Evolutionary conservation across 2,113 vertebrate genomes (phyloP).

Genomic region (Rhinolophus sinicus): DNA sequence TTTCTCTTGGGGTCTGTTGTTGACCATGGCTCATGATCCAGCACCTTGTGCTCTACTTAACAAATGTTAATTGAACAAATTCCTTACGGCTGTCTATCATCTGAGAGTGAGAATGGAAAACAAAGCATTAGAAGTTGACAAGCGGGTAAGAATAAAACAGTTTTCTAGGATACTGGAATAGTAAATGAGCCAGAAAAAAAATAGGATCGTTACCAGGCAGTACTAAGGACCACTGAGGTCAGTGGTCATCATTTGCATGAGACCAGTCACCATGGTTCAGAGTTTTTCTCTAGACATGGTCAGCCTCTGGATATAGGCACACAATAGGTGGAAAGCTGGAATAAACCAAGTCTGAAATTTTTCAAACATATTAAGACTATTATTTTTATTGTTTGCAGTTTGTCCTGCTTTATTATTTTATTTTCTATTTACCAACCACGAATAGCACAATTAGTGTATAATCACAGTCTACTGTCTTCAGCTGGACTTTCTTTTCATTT

Average conservation of each 20-base stretch:
- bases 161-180: neutral
- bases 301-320: neutral
- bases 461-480: neutral
- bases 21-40: neutral
- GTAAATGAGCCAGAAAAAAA: neutral
- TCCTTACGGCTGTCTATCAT: neutral
- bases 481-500: neutral
- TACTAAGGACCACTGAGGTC: neutral
- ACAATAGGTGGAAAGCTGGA: neutral
- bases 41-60: neutral
- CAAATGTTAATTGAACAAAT: neutral
- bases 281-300: neutral
- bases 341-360: neutral
- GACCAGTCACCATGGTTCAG: neutral
- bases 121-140: neutral
- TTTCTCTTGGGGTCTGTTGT: neutral
- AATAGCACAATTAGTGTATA: neutral
- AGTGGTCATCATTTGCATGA: neutral
- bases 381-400: neutral
- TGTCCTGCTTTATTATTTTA: conserved; percentile 11
- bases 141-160: neutral
- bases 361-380: neutral
- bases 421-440: neutral
- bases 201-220: neutral
- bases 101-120: neutral